Evolutionary conservation across 2,113 vertebrate species (phyloP), one percentile per base, ranked within the genome.

Genomic region (Pipa parva): DNA sequence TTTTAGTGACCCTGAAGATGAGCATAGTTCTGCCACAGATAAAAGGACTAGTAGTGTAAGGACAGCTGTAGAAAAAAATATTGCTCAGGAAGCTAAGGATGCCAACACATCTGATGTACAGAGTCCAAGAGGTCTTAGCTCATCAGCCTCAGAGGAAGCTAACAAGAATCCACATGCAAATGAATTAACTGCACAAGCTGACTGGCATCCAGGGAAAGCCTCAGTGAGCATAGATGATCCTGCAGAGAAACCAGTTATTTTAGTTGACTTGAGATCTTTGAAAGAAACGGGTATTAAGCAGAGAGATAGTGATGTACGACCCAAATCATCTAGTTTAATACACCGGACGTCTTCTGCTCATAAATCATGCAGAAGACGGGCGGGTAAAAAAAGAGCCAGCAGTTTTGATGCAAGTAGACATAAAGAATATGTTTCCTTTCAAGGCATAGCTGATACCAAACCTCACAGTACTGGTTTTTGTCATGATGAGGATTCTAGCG

Each of bases 81-180:
- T 72, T 52, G 50, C 73, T 69, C 84, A 77, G 3, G 83, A 79
- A 71, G 68, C 64, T 31, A 82, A 76, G 63, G 79, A 66, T 58
- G 71, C 79, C 55, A 75, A 72, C 15, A 72, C 71, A 8, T 77
- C 80, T 0, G 81, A 80, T 4, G 50, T 67, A 54, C 77, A 71
- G 17, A 17, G 33, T 71, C 85, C 79, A 73, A 87, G 83, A 60
- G 81, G 78, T 42, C 83, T 90, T 9, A 75, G 84, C 75, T 81
- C 80, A 72, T 90, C 90, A 42, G 90, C 90, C 3, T 95, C 95
- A 17, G 91, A 95, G 74, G 97, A 97, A 81, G 95, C 93, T 73
- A 99, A 99, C 74, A 97, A 93, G 82, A 99, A 98, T 80, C 97
- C 95, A 1, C 97, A 98, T 2, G 97, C 97, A 51, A 97, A 99